Conservation (phyloP, 2,888 invertebrate species). For the Gisinianus flammeolus region DNA sequence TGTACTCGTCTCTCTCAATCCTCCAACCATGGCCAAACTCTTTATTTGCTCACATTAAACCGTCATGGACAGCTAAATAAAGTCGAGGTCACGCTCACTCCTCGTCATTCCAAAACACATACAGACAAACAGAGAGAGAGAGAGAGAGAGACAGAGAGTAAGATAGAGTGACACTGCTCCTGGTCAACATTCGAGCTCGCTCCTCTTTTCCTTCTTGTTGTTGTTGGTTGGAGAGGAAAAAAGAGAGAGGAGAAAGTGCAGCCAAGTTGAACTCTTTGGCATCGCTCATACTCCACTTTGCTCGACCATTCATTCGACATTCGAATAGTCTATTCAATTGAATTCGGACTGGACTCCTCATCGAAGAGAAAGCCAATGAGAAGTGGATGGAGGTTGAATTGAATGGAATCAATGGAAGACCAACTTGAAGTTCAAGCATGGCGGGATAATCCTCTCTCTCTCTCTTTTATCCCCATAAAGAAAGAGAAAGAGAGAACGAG, state of each 20-base stretch:
- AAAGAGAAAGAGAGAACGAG: conserved; percentile 27
- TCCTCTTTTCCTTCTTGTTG: background rate
- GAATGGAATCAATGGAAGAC: too few relatives aligned
- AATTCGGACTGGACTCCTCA: background rate
- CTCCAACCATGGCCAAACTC: too few relatives aligned
- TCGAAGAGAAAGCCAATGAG: too few relatives aligned
- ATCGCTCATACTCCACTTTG: too few relatives aligned
- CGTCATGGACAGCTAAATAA: too few relatives aligned
- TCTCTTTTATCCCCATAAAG: background rate
- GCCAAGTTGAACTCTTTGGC: conserved; percentile 3
- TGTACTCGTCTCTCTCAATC: too few relatives aligned
- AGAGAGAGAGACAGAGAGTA: background rate
- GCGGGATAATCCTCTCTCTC: too few relatives aligned
- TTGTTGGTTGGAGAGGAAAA: too few relatives aligned
- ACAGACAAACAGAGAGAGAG: background rate
- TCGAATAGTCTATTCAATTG: background rate
- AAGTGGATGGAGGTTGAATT: too few relatives aligned
- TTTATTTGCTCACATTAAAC: too few relatives aligned
- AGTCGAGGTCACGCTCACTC: too few relatives aligned
- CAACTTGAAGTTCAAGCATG: too few relatives aligned
- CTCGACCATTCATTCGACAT: background rate
- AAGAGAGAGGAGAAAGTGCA: background rate
- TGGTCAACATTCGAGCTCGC: background rate
- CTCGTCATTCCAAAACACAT: background rate
- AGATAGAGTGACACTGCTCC: background rate